phyloP scores from a whole-genome alignment of 2,113 vertebrate genomes.

The Phainopepla nitens region DNA sequence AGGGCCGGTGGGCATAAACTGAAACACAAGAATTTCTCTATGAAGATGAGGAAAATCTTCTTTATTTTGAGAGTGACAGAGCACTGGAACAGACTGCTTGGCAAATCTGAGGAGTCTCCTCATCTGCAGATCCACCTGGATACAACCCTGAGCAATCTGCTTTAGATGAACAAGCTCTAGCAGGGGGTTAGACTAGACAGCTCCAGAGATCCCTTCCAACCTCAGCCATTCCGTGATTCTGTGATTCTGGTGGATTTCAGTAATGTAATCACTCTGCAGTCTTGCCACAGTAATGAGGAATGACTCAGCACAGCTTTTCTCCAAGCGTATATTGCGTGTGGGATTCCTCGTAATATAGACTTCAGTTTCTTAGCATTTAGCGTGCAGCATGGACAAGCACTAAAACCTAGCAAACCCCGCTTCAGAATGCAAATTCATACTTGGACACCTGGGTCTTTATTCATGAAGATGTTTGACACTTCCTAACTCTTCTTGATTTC shows the following conservation, averaged over 20 bases:
- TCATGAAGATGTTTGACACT: neutral
- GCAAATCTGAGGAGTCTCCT: neutral
- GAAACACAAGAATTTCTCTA: neutral
- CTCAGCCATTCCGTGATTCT: neutral
- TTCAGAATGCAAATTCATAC: neutral
- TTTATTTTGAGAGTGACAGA: neutral
- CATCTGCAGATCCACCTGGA: neutral
- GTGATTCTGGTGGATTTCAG: neutral
- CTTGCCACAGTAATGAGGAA: neutral
- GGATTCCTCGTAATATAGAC: neutral
- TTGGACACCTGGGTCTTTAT: neutral
- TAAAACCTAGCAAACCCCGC: neutral
- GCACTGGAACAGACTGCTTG: neutral
- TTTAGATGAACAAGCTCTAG: neutral
- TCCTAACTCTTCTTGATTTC: neutral
- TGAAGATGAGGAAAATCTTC: neutral
- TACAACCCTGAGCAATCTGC: neutral
- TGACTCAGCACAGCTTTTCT: neutral
- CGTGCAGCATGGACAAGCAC: neutral
- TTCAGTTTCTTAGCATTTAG: neutral
- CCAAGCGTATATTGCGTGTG: fast-evolving
- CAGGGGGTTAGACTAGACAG: neutral
- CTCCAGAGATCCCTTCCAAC: neutral
- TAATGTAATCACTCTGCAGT: neutral
- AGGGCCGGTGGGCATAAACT: neutral